Percentiles rank a stretch among this genome's conserved stretches.
Evolutionary conservation across 2,797 vertebrate genomes (phyloP).

Genomic region (Antrozous pallidus): DNA sequence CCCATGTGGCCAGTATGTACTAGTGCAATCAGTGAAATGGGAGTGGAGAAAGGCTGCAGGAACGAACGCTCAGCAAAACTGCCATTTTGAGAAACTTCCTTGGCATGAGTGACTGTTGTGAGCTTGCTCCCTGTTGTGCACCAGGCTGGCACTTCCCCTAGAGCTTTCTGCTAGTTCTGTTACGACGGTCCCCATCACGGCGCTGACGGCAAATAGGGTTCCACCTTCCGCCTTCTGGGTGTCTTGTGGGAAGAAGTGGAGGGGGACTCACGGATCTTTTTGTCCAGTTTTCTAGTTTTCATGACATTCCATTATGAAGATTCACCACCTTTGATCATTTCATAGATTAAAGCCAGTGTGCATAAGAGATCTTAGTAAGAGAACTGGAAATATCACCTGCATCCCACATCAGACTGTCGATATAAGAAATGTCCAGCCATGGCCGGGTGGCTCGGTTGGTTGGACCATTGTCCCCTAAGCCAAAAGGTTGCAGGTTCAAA

Average conservation of each 20-base stretch:
- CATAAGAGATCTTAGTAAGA: background rate
- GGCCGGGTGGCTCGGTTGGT: background rate
- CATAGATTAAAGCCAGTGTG: background rate
- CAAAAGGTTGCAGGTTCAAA: background rate
- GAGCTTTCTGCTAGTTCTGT: background rate
- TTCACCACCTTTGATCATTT: background rate
- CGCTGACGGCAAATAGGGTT: background rate
- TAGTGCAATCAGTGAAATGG: background rate
- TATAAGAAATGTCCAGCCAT: background rate
- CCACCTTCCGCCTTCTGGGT: background rate
- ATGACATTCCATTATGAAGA: background rate
- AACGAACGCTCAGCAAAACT: background rate
- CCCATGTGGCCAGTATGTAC: background rate
- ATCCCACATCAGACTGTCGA: background rate
- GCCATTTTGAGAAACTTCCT: slow-evolving; percentile 37
- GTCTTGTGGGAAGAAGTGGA: background rate
- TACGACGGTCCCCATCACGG: background rate
- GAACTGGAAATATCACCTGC: background rate
- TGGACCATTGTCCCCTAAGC: background rate
- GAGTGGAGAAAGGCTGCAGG: background rate
- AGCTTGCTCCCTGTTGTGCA: background rate
- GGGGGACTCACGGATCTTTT: background rate
- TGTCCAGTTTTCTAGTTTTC: background rate
- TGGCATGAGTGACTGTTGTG: background rate
- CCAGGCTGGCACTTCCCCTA: background rate